These are phyloP conservation scores for Acronicta alni DNA, from an alignment of 2,888 invertebrate genomes.

Conservation along the genomic window DNA sequence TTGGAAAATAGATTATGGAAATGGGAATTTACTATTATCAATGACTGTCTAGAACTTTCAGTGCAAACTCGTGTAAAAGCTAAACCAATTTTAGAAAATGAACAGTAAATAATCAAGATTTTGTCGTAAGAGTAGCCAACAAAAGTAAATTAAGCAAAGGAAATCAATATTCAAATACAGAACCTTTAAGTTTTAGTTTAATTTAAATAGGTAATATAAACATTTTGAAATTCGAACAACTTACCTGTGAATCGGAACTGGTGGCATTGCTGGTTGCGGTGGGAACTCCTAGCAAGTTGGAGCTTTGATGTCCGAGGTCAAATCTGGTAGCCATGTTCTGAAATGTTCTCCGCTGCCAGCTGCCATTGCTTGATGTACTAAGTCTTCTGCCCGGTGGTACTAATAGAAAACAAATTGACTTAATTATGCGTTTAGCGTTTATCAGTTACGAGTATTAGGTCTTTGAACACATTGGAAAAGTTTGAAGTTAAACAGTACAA, in stretches of 20 bases:
- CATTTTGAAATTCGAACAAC: conserved; percentile 32
- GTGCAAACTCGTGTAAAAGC: conserved; percentile 1
- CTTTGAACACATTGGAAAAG: conserved; percentile 4
- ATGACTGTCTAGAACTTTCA: conserved; percentile 3
- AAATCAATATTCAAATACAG: background rate
- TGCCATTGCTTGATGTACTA: conserved; percentile 86
- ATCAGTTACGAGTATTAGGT: conserved; percentile 7
- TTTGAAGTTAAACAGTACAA: conserved; percentile 4
- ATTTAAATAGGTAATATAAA: too few species aligned
- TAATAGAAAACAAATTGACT: conserved; percentile 65
- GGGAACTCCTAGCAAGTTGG: conserved; percentile 73
- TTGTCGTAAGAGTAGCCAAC: too few species aligned
- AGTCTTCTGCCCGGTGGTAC: conserved; percentile 82
- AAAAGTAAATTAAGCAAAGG: too few species aligned
- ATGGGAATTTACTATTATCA: conserved; percentile 6
- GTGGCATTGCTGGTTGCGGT: conserved; percentile 72
- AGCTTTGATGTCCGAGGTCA: conserved; percentile 72
- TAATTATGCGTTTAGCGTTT: conserved; percentile 1
- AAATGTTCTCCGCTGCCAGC: conserved; percentile 89
- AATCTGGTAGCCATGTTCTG: conserved; percentile 87
- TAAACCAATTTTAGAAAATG: background rate
- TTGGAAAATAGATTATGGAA: conserved; percentile 27
- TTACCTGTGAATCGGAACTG: conserved; percentile 86
- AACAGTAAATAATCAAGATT: too few species aligned
- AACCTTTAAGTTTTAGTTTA: too few species aligned